phyloP scores from a whole-genome alignment of 2,113 vertebrate species.

The Agelaius phoeniceus region DNA sequence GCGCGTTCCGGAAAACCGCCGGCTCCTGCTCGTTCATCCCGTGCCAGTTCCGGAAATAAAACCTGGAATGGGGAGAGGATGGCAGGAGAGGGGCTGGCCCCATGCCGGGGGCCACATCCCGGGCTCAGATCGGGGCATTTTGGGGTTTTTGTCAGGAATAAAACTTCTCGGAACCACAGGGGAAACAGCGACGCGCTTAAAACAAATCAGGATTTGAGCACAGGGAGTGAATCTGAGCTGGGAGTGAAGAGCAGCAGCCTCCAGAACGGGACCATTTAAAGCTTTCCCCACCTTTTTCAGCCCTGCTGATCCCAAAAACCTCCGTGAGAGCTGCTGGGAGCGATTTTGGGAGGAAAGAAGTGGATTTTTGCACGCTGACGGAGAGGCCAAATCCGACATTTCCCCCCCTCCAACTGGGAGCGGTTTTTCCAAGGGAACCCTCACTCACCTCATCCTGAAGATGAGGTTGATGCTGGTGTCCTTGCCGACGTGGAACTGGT shows the following conservation, averaged over 20 bases:
- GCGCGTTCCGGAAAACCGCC: background rate
- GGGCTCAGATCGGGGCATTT: background rate
- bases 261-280: background rate
- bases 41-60: background rate
- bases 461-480: conserved; percentile 70
- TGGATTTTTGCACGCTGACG: background rate
- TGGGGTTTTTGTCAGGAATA: background rate
- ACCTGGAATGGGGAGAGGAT: background rate
- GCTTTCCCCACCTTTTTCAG: background rate
- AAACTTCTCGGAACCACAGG: background rate
- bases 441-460: conserved; percentile 86
- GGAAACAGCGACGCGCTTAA: background rate
- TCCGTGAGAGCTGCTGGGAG: background rate
- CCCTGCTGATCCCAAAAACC: background rate
- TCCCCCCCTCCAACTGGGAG: background rate
- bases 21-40: background rate
- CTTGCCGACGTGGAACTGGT: conserved; percentile 72
- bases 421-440: background rate
- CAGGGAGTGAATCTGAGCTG: background rate
- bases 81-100: background rate
- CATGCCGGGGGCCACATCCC: background rate
- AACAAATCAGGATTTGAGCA: background rate
- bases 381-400: background rate
- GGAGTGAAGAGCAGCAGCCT: background rate
- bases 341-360: background rate